Percentiles rank a stretch among this genome's conserved stretches.
Evolutionary conservation across 1,140 invertebrate species (phyloP).

Genomic region (Calycopis cecrops): DNA sequence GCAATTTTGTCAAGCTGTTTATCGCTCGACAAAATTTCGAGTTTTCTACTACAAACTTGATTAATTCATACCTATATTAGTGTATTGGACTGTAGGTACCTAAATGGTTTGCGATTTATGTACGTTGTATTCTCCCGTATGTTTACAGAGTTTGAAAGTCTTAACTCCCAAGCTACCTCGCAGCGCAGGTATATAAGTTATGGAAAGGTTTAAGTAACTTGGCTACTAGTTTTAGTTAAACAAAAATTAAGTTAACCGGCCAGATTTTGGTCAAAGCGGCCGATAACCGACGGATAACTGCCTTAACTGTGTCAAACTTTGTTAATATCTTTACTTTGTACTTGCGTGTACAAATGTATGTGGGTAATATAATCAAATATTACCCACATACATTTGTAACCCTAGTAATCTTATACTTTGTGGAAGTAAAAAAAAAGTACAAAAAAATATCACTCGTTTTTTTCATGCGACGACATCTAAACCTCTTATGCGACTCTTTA

Average conservation of each 20-base stretch:
- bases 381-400: too few relatives aligned
- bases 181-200: conserved; percentile 12
- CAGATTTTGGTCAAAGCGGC: conserved; percentile 3
- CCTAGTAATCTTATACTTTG: too few relatives aligned
- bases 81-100: too few relatives aligned
- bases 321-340: conserved; percentile 2
- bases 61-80: too few relatives aligned
- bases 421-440: too few relatives aligned
- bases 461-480: too few relatives aligned
- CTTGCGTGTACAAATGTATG: not conserved
- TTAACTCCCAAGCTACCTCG: conserved; percentile 1
- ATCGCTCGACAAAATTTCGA: too few relatives aligned
- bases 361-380: not conserved
- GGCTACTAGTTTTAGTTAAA: conserved; percentile 1
- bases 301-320: not conserved
- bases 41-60: too few relatives aligned
- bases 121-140: not conserved
- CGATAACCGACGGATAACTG: not conserved
- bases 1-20: too few relatives aligned
- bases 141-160: conserved; percentile 1
- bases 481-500: too few relatives aligned
- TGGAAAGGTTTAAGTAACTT: conserved; percentile 2
- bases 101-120: too few relatives aligned
- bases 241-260: conserved; percentile 5
- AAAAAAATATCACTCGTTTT: too few relatives aligned